Base-by-base conservation (phyloP, 2,797 vertebrate genomes). In the Lateolabrax maculatus region DNA sequence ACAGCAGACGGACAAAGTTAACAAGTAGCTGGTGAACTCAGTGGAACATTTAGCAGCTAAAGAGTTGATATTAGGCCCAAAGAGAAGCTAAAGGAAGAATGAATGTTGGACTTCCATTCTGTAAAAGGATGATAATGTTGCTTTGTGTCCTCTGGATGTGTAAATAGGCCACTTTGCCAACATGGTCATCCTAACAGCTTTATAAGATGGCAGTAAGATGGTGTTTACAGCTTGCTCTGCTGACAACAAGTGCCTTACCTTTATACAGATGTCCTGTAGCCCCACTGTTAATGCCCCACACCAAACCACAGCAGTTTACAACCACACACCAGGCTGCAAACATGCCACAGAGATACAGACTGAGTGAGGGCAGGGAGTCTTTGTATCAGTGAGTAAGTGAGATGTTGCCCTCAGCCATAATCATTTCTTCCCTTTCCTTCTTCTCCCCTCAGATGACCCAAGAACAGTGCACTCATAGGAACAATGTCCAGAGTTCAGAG, bases 401-500 rank as follows among this genome's bases (percentile, higher is more conserved):
- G 29, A 23, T 21, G 8, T 19, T 49, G 44, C 39, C 71, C 6
- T 37, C 19, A 23, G 31, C 43, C 3, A 1, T 77, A 61, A 49
- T 70, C 4, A 62, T 34, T 0, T 4, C 4, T n/a, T 65, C 15
- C 9, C 18, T 49, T 41, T 44, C 5, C 46, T 37, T 44, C 5
- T 68, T 84, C 16, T 79, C 71, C 25, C 39, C 44, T 15, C 88
- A 93, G 93, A 94, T 99, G 98, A 97, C 97, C 97, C 98, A 99
- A 92, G 98, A 99, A 95, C 97, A 98, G 96, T 99, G 97, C 93
- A 79, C 96, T 44, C 97, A 98, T 92, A 96, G 97, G 92, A 97
- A 96, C 96, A 93, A 97, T 95, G 97, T 98, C 95, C 96, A 97
- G 88, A 96, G 94, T 95, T 96, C 96, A 2, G 97, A 98, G 94